Base-by-base conservation (phyloP, 2,113 vertebrate genomes). In the Gasterosteus nipponicus region DNA sequence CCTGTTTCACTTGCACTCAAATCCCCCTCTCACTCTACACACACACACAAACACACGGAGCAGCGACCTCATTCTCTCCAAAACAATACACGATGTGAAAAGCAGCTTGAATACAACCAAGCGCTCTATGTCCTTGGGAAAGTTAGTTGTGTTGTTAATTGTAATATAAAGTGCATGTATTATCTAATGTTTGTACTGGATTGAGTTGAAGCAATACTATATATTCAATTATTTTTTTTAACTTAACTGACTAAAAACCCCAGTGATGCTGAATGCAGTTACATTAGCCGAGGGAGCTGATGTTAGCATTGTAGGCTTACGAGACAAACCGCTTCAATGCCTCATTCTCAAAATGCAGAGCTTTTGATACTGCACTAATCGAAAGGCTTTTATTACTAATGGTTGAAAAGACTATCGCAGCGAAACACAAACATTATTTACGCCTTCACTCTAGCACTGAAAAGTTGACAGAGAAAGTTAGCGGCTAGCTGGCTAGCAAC, bases 1-100 rank as follows among this genome's bases (percentile, higher is more conserved):
- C 58, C 74, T 56, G 51, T 66, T 71, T 69, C 62, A 59, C 65
- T 69, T 67, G 33, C 51, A 53, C 47, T 62, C 56, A 19, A 9
- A 57, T 29, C 56, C 35, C 4, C 18, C 33, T 12, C 60, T 46
- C 58, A 42, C 41, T 68, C 33, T 5, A 33, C 33, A 2, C 42
- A 62, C n/a, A 44, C 49, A 56, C 47, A 4, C 39, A 1, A 12
- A 22, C 47, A 71, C 35, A 59, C 41, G 51, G 41, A n/a, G 46
- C n/a, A 62, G 49, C 26, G 2, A 29, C 22, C 59, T 61, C 31
- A 39, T n/a, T 66, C 16, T 56, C 58, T 73, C 76, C 54, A 42
- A 57, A 10, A 18, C 60, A 69, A 77, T 18, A 56, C 61, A 68
- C 54, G 38, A 57, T 31, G 51, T 65, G 64, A 58, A 64, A 75